Evolutionary conservation across 2,888 invertebrate species (phyloP).

Genomic region (Drosophila kokeensis): DNA sequence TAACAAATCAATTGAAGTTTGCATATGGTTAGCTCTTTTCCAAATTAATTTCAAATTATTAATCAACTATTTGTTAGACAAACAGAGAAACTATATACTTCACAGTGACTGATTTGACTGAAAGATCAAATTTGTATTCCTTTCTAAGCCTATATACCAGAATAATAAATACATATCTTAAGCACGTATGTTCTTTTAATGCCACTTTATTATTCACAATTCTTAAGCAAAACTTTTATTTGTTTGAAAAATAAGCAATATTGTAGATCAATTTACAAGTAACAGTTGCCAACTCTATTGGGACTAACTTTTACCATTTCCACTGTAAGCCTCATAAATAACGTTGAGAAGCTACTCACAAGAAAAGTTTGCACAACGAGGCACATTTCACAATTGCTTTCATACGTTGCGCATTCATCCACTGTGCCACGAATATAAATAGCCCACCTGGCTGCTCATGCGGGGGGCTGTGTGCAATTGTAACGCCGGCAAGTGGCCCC

Average conservation of each 20-base stretch:
- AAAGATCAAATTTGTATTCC: neutral
- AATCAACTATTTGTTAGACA: neutral
- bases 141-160: neutral
- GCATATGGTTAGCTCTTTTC: neutral
- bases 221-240: neutral
- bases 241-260: too few species aligned
- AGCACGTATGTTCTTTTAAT: neutral
- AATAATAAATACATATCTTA: neutral
- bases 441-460: conserved; percentile 34
- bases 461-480: conserved; percentile 27
- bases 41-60: neutral
- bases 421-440: conserved; percentile 54
- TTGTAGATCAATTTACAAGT: neutral
- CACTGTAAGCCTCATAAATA: conserved; percentile 15
- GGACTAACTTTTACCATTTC: neutral
- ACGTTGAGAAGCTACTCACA: neutral
- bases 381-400: conserved; percentile 6
- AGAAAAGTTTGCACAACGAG: conserved; percentile 10
- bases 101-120: neutral
- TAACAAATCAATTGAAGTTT: neutral
- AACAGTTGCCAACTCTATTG: conserved; percentile 7
- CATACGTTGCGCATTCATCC: conserved; percentile 23
- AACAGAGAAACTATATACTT: neutral
- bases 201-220: neutral
- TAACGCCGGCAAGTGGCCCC: conserved; percentile 73